phyloP scores from a whole-genome alignment of 1,140 invertebrate genomes.

The Drosophila bipectinata region DNA sequence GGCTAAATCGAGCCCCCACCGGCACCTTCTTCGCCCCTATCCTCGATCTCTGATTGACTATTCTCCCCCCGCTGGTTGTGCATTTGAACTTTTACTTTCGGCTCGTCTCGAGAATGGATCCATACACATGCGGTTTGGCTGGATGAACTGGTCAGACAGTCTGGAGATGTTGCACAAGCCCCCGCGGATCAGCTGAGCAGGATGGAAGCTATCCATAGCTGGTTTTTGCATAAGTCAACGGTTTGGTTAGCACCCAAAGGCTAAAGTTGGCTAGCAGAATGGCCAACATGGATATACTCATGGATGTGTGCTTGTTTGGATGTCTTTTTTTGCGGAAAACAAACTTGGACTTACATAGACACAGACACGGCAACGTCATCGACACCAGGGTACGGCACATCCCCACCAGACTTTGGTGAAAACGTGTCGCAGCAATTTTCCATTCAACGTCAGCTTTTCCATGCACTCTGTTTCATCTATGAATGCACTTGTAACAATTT shows the following conservation, averaged over 20 bases:
- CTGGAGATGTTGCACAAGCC: slow-evolving; percentile 53
- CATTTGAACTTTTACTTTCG: slow-evolving; percentile 67
- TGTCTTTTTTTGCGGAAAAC: slow-evolving; percentile 39
- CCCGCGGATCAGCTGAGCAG: slow-evolving; percentile 18
- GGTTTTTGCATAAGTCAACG: slow-evolving; percentile 61
- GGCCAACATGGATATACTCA: slow-evolving; percentile 18
- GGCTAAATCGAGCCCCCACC: slow-evolving; percentile 28
- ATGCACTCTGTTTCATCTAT: slow-evolving; percentile 45
- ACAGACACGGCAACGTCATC: slow-evolving; percentile 31
- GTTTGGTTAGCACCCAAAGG: slow-evolving; percentile 68
- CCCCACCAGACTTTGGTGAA: slow-evolving; percentile 52
- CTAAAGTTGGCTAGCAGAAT: slow-evolving; percentile 72
- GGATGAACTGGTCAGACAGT: slow-evolving; percentile 29
- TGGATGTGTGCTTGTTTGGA: slow-evolving; percentile 10
- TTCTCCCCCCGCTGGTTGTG: slow-evolving; percentile 19
- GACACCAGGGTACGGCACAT: slow-evolving; percentile 38
- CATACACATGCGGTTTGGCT: slow-evolving; percentile 50
- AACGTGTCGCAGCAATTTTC: slow-evolving; percentile 77
- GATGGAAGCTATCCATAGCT: slow-evolving; percentile 8
- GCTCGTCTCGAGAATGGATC: slow-evolving; percentile 31
- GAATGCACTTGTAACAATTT: slow-evolving; percentile 15
- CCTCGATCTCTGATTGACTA: slow-evolving; percentile 32
- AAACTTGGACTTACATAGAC: slow-evolving; percentile 31
- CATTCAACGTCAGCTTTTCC: slow-evolving; percentile 70
- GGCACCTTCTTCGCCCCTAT: slow-evolving; percentile 27